A percentile compares a stretch with the other conserved stretches of the same genome.
These are phyloP conservation scores for Lithophane semibrunnea DNA, from an alignment of 2,888 invertebrate species.

Conservation along the genomic window DNA sequence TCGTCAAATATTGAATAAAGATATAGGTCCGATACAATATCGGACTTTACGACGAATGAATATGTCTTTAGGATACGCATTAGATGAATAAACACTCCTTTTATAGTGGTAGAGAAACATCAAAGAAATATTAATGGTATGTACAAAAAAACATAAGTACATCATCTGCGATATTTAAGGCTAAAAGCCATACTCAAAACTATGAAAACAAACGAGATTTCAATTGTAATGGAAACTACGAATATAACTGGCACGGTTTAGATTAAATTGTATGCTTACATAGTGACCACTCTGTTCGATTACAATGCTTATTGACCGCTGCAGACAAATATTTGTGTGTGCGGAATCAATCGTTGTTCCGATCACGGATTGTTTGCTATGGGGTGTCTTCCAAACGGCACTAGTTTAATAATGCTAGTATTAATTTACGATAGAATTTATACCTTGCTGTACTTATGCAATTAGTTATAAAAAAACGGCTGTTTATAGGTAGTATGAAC, in stretches of 20 bases:
- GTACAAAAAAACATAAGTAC: background rate
- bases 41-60: slow-evolving; percentile 15
- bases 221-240: slow-evolving; percentile 20
- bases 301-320: slow-evolving; percentile 33
- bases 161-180: background rate
- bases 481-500: background rate
- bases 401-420: background rate
- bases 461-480: background rate
- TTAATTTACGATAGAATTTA: background rate
- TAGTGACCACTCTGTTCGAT: slow-evolving; percentile 1
- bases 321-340: slow-evolving; percentile 55
- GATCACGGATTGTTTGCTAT: slow-evolving; percentile 33
- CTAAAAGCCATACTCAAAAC: background rate
- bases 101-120: slow-evolving; percentile 6
- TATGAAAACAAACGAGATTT: slow-evolving; percentile 1
- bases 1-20: slow-evolving; percentile 80
- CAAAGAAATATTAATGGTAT: slow-evolving; percentile 1
- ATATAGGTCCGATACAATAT: slow-evolving; percentile 37
- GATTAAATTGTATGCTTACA: slow-evolving; percentile 36
- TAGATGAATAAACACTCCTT: slow-evolving; percentile 14
- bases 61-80: slow-evolving; percentile 29
- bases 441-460: background rate
- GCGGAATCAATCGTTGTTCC: slow-evolving; percentile 38
- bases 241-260: slow-evolving; percentile 9
- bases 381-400: background rate